A percentile compares a stretch with the other conserved stretches of the same genome.
phyloP scores from a whole-genome alignment of 2,797 vertebrate species.

The Capromys pilorides region DNA sequence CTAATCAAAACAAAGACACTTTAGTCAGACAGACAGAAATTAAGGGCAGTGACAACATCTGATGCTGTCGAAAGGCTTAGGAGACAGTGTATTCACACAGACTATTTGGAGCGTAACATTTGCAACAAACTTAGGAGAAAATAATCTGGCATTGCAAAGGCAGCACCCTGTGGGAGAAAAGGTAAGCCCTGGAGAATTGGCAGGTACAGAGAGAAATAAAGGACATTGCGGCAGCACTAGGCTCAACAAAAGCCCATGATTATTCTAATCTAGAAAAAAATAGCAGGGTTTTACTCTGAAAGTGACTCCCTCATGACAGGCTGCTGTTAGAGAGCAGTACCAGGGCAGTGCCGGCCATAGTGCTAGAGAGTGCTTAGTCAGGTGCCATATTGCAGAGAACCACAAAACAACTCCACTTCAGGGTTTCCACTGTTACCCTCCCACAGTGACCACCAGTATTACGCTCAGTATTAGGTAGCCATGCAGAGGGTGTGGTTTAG shows the following conservation, averaged over 20 bases:
- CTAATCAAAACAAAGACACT: slow-evolving; percentile 22
- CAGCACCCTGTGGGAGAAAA: neutral
- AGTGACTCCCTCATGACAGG: neutral
- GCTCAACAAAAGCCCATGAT: neutral
- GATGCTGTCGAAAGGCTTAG: neutral
- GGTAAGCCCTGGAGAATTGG: neutral
- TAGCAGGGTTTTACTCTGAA: neutral
- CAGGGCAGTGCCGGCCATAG: neutral
- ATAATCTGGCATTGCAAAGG: neutral
- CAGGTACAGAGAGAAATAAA: neutral
- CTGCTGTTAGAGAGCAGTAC: neutral
- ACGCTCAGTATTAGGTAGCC: neutral
- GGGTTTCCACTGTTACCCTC: neutral
- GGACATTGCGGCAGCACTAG: neutral
- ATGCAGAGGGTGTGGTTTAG: neutral
- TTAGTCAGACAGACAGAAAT: neutral
- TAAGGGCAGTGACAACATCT: neutral
- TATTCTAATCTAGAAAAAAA: neutral
- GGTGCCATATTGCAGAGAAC: neutral
- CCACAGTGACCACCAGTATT: neutral
- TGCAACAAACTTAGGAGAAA: neutral
- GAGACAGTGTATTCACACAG: neutral
- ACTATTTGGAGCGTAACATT: neutral
- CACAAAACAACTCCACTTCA: neutral
- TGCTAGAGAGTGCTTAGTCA: neutral